Evolutionary conservation across 2,888 invertebrate species (phyloP), one percentile per base, ranked within the genome.

Genomic region (Halocaridina rubra): DNA sequence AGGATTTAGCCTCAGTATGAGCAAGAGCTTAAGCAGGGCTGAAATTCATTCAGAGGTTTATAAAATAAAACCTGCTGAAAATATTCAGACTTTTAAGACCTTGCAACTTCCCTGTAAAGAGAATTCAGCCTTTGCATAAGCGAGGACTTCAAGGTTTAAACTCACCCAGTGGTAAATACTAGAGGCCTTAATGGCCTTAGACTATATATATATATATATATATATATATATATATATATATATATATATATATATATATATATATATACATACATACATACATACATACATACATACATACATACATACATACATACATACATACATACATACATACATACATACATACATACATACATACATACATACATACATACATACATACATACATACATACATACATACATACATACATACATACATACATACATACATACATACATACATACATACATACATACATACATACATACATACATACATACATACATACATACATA

Each of bases 191-290:
- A 46, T 46, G 46, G 16, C 16, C 46, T 16, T 46, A 16, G 16
- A 46, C 2, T 64, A 64, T 64, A 64, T 64, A 64, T 64, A 64
- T 64, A 64, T 64, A 64, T 64, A 64, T 64, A 64, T 64, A 64
- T 64, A 64, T 71, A 71, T 32, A 71, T 32, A 71, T 71, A 29
- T 32, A 71, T 29, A 32, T 64, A 22, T 64, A 27, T 27, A 64
- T 64, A 64, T 64, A 29, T 29, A 27, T 27, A 29, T 32, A 71
- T 71, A 71, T 71, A 64, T 71, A 71, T 32, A 71, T 32, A 71
- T 32, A 32, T 71, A 71, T 71, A 29, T 32, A 71, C 30, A 71
- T 32, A 71, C 16, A 71, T 32, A 71, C 16, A 32, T 71, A 71
- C 16, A 71, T 71, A 71, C 19, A 53, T 53, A 53, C 19, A 53